Base-by-base conservation (phyloP, 2,113 vertebrate genomes). In the Spheniscus mendiculus region DNA sequence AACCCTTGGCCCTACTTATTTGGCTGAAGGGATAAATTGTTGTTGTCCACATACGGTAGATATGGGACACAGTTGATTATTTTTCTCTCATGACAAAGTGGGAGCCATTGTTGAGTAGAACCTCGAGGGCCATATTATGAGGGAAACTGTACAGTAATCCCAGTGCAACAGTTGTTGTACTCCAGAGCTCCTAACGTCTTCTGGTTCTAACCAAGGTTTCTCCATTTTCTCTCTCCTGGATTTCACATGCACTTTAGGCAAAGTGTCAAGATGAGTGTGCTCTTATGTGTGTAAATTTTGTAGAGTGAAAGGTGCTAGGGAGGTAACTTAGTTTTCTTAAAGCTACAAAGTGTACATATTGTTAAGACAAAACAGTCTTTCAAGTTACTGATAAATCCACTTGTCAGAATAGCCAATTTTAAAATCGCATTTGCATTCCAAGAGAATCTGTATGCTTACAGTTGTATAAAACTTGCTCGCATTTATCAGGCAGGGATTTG, bases 161-260 rank as follows among this genome's bases (percentile, higher is more conserved):
- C 80, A 66, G 40, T 47, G 65, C 50, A 93, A 74, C 26, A 58
- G 76, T 66, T 74, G 56, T 40, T 72, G 42, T 52, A 36, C 83
- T 78, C 25, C 66, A 89, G 50, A 90, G 65, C 9, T 81, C 56
- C 42, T 67, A 34, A 44, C 8, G 12, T 13, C 62, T 27, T 55
- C 80, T 9, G n/a, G 34, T 40, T 55, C 38, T 79, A 73, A 63
- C 40, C 45, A 65, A n/a, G 25, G 34, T 53, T 85, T 77, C 62
- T 77, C 66, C 19, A 9, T 85, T 80, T 81, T 67, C 38, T 72
- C 30, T 86, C 91, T 87, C 50, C 63, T 58, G 27, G 40, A 53
- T 92, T 91, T 95, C 66, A 92, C n/a, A 50, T 70, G 97, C 95
- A 97, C 94, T 97, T 94, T 96, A 97, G 44, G 42, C 80, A 80